Conservation (phyloP, 2,797 vertebrate genomes). For the Tiaroga cobitis region DNA sequence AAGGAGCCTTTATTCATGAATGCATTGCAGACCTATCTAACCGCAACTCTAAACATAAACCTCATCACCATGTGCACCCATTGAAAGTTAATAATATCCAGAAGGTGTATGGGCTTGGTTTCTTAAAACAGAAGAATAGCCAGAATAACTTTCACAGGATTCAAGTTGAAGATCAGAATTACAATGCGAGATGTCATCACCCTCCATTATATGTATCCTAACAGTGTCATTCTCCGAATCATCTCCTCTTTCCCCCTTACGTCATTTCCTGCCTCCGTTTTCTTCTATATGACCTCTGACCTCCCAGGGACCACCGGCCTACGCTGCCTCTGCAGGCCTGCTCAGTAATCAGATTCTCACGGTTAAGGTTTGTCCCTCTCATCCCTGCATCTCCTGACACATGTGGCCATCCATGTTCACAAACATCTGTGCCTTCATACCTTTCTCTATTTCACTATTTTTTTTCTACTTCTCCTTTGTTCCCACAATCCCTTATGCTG, state of each 20-base stretch:
- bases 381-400: slow-evolving; percentile 16
- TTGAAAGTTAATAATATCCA: slow-evolving; percentile 62
- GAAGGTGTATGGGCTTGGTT: slow-evolving; percentile 45
- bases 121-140: slow-evolving; percentile 47
- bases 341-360: slow-evolving; percentile 86
- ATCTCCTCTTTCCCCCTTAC: slow-evolving; percentile 20
- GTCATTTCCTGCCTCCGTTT: slow-evolving; percentile 45
- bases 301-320: slow-evolving; percentile 75
- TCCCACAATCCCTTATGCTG: slow-evolving; percentile 20
- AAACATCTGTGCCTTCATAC: slow-evolving; percentile 21
- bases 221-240: slow-evolving; percentile 34
- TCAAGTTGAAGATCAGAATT: slow-evolving; percentile 24
- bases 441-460: neutral
- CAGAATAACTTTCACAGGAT: slow-evolving; percentile 38
- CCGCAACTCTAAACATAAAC: slow-evolving; percentile 57
- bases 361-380: slow-evolving; percentile 78
- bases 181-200: slow-evolving; percentile 7
- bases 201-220: slow-evolving; percentile 16
- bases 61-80: slow-evolving; percentile 49
- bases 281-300: slow-evolving; percentile 57
- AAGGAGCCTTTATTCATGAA: slow-evolving; percentile 44
- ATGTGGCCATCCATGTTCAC: neutral
- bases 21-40: slow-evolving; percentile 43
- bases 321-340: slow-evolving; percentile 73
- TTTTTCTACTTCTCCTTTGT: slow-evolving; percentile 8